These are phyloP conservation scores for Corbicula japonica DNA, from an alignment of 2,888 invertebrate species.

Conservation along the genomic window DNA sequence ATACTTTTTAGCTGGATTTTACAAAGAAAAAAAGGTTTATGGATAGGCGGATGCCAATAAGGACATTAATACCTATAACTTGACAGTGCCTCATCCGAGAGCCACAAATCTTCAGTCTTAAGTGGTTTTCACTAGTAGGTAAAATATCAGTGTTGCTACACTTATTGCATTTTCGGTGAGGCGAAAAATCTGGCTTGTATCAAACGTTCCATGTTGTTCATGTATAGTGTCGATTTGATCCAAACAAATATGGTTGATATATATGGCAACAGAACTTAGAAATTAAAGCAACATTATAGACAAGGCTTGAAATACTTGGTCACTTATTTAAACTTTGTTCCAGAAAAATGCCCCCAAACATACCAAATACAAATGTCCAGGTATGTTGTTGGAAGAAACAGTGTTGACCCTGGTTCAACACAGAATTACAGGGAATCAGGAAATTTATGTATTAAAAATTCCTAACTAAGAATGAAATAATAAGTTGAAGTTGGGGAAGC, in stretches of 20 bases:
- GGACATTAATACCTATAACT: constrained; percentile 14
- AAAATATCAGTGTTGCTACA: constrained; percentile 18
- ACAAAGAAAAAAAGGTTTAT: constrained; percentile 18
- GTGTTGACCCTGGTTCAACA: constrained; percentile 12
- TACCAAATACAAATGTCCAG: constrained; percentile 13
- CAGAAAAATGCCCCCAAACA: constrained; percentile 15
- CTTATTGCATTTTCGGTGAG: constrained; percentile 14
- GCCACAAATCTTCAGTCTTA: constrained; percentile 16
- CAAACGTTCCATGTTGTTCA: constrained; percentile 14
- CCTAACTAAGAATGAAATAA: constrained; percentile 3
- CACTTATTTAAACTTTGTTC: constrained; percentile 12
- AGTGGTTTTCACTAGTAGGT: constrained; percentile 14
- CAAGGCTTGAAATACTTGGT: constrained; percentile 15
- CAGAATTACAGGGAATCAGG: constrained; percentile 15
- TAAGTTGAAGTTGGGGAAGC: constrained; percentile 8
- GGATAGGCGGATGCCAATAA: not conserved
- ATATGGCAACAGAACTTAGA: constrained; percentile 15
- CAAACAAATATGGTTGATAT: constrained; percentile 18
- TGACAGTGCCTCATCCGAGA: constrained; percentile 20
- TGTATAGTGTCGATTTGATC: constrained; percentile 5
- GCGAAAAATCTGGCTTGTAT: constrained; percentile 12
- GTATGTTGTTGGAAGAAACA: constrained; percentile 13
- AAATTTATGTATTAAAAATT: constrained; percentile 4
- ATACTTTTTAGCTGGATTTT: constrained; percentile 14
- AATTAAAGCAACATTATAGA: constrained; percentile 13